Evolutionary conservation across 2,888 invertebrate genomes (phyloP).

Genomic region (Lasius fuliginosus): DNA sequence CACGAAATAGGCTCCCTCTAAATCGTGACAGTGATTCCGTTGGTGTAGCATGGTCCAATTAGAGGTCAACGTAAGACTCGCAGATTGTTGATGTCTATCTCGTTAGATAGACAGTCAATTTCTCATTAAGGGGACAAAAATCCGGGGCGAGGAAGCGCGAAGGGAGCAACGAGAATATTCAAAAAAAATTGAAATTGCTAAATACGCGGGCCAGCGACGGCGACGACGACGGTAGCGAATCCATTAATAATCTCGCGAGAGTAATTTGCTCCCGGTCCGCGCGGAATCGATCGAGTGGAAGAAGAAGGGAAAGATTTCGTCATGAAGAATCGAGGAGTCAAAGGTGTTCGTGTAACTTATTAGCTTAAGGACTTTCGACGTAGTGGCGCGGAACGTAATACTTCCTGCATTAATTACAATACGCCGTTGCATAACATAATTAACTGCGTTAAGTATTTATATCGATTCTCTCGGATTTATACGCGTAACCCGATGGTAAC

Average conservation of each 20-base stretch:
- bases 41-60: slow-evolving; percentile 61
- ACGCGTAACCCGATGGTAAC: background rate
- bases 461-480: slow-evolving; percentile 31
- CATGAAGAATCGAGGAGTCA: slow-evolving; percentile 26
- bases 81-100: slow-evolving; percentile 52
- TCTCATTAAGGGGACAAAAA: slow-evolving; percentile 40
- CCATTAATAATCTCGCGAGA: slow-evolving; percentile 55
- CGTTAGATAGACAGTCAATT: slow-evolving; percentile 56
- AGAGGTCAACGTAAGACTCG: slow-evolving; percentile 55
- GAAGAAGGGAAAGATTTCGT: slow-evolving; percentile 27
- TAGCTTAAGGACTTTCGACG: slow-evolving; percentile 53
- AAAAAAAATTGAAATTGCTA: slow-evolving; percentile 47
- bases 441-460: slow-evolving; percentile 44
- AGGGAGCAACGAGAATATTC: slow-evolving; percentile 53
- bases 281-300: slow-evolving; percentile 44
- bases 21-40: slow-evolving; percentile 40
- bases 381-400: slow-evolving; percentile 59
- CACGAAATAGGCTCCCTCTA: slow-evolving; percentile 38
- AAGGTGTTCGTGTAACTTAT: slow-evolving; percentile 28
- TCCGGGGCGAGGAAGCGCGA: slow-evolving; percentile 3
- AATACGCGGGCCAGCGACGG: slow-evolving; percentile 37
- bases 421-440: slow-evolving; percentile 53
- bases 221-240: slow-evolving; percentile 31
- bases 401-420: slow-evolving; percentile 67
- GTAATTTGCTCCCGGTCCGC: slow-evolving; percentile 47